A percentile compares a stretch with the other conserved stretches of the same genome.
These are phyloP conservation scores for Sinocyclocheilus anshuiensis DNA, from an alignment of 2,113 vertebrate species.

Conservation along the genomic window DNA sequence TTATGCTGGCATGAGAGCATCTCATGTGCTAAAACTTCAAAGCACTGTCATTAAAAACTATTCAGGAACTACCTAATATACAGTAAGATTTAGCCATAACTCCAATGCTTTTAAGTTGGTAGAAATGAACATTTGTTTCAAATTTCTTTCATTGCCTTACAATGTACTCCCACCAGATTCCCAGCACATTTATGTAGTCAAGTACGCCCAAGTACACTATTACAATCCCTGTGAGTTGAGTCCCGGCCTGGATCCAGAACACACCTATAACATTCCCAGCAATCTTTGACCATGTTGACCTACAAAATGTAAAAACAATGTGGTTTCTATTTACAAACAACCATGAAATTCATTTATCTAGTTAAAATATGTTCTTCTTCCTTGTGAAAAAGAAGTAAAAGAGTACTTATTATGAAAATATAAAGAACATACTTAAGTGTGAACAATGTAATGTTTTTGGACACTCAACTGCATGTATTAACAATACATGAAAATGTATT, in stretches of 20 bases:
- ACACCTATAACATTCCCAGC: constrained; percentile 3
- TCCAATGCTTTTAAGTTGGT: neutral
- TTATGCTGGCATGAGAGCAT: constrained; percentile 12
- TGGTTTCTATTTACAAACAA: neutral
- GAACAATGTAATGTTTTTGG: neutral
- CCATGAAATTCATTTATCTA: neutral
- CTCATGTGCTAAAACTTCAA: neutral
- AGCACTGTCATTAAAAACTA: constrained; percentile 2
- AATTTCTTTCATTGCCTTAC: neutral
- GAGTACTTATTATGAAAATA: neutral
- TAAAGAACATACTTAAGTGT: neutral
- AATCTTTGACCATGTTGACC: neutral
- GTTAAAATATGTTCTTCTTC: neutral
- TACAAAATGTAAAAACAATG: neutral
- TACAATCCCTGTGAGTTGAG: constrained; percentile 11
- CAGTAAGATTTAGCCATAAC: neutral
- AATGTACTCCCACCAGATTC: constrained; percentile 29
- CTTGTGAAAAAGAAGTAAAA: neutral
- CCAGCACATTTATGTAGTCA: constrained; percentile 21
- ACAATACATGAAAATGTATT: neutral
- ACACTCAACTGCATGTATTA: neutral
- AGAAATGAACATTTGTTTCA: constrained; percentile 18
- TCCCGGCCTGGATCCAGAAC: neutral
- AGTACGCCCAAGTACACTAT: neutral
- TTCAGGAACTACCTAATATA: neutral